Percentiles rank a stretch among this genome's conserved stretches.
Evolutionary conservation across 92 coral and sea anemone species (phyloP).

Genomic region (Phymanthus crucifer): DNA sequence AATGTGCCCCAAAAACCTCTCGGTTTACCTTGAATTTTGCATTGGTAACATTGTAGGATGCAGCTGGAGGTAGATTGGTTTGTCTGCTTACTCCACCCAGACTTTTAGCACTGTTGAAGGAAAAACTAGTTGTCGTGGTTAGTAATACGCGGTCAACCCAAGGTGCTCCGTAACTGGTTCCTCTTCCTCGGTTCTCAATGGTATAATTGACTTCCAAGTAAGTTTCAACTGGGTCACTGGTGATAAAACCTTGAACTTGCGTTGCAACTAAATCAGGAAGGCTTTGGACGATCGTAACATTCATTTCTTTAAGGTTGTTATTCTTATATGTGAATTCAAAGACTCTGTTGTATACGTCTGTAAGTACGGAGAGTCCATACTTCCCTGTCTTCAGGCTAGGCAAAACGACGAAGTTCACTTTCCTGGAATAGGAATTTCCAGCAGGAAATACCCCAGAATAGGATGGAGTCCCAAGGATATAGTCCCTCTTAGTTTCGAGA

Average conservation of each 20-base stretch:
- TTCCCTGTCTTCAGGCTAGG: conserved; percentile 52
- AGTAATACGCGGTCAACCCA: conserved; percentile 59
- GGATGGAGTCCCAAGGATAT: conserved; percentile 31
- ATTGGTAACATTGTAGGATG: conserved; percentile 27
- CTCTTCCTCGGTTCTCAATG: conserved; percentile 57
- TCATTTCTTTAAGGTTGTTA: conserved; percentile 51
- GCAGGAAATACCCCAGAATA: too few relatives aligned
- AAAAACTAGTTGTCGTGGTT: conserved; percentile 28
- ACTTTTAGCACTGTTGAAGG: conserved; percentile 14
- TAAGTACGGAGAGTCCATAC: conserved; percentile 58
- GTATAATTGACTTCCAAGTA: conserved; percentile 48
- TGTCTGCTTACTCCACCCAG: conserved; percentile 43
- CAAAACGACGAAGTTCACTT: conserved; percentile 38
- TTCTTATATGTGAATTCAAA: conserved; percentile 55
- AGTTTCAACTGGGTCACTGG: conserved; percentile 40
- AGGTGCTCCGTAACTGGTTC: conserved; percentile 61
- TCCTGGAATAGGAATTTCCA: too few relatives aligned
- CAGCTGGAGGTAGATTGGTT: conserved; percentile 31
- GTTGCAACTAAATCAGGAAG: conserved; percentile 63
- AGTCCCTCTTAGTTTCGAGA: background rate
- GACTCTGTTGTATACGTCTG: conserved; percentile 58
- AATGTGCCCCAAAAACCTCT: conserved; percentile 41
- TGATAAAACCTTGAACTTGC: conserved; percentile 26
- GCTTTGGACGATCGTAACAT: conserved; percentile 41
- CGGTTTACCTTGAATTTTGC: conserved; percentile 41